Evolutionary conservation across 2,888 invertebrate species (phyloP).

Genomic region (Dryocosmus kuriphilus): DNA sequence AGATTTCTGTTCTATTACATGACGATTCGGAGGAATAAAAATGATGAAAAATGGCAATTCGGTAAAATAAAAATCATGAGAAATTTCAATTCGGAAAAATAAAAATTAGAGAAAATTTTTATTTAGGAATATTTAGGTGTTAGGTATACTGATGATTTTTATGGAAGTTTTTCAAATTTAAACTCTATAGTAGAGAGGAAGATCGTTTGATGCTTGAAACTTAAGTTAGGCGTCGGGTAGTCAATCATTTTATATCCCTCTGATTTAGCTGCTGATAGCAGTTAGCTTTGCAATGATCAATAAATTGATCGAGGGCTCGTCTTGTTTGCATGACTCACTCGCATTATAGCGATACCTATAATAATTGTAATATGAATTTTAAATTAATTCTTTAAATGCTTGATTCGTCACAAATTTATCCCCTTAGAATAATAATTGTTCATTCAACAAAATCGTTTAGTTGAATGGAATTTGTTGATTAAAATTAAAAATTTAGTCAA

Average conservation of each 20-base stretch:
- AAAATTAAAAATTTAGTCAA: too few relatives aligned
- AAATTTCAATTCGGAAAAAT: too few relatives aligned
- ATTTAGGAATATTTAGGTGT: too few relatives aligned
- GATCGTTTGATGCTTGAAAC: not conserved
- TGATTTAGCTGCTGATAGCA: not conserved
- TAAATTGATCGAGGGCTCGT: not conserved
- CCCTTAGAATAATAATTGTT: too few relatives aligned
- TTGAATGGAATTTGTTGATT: too few relatives aligned
- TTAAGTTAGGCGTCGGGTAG: not conserved
- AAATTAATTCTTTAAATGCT: not conserved
- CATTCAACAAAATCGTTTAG: too few relatives aligned
- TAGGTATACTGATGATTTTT: too few relatives aligned
- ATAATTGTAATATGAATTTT: not conserved
- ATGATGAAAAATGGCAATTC: too few relatives aligned
- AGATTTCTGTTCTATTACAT: too few relatives aligned
- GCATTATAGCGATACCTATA: not conserved
- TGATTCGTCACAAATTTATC: not conserved
- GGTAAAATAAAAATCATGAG: too few relatives aligned
- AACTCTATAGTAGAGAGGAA: not conserved
- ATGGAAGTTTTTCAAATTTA: not conserved
- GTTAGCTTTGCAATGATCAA: not conserved
- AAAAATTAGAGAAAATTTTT: too few relatives aligned
- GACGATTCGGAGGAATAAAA: too few relatives aligned
- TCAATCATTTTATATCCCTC: conserved; percentile 1
- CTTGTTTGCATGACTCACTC: conserved; percentile 1